phyloP scores from a whole-genome alignment of 2,888 invertebrate species.

The Eudasyphora cyanicolor region DNA sequence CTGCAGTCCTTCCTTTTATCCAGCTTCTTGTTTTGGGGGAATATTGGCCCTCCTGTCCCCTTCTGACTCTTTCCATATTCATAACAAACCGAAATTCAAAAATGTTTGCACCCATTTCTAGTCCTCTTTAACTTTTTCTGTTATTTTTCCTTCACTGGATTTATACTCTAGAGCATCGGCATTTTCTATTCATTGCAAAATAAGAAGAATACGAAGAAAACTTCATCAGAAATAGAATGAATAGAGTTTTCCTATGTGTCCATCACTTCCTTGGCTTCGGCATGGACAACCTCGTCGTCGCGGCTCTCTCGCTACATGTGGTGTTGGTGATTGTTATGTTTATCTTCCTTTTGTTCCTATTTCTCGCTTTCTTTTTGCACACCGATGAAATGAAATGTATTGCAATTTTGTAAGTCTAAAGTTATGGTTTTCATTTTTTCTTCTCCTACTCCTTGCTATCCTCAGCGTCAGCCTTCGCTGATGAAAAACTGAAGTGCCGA shows the following conservation, averaged over 20 bases:
- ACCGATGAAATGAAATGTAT: slow-evolving; percentile 40
- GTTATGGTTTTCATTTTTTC: background rate
- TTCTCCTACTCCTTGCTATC: background rate
- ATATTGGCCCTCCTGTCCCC: background rate
- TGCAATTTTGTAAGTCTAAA: slow-evolving; percentile 52
- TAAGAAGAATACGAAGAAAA: background rate
- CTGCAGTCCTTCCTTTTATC: no score
- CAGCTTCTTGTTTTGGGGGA: no score
- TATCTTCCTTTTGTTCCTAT: background rate
- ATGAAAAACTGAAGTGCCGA: background rate
- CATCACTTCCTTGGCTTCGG: background rate
- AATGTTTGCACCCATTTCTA: slow-evolving; percentile 30
- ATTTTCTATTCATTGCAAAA: slow-evolving; percentile 71
- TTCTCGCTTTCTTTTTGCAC: slow-evolving; percentile 1
- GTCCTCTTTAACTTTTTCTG: slow-evolving; percentile 51
- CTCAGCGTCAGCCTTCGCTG: background rate
- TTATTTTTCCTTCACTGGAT: slow-evolving; percentile 38
- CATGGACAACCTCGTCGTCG: slow-evolving; percentile 6
- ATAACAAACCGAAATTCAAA: slow-evolving; percentile 50
- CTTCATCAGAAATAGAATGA: slow-evolving; percentile 66
- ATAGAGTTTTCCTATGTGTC: slow-evolving; percentile 7
- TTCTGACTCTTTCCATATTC: slow-evolving; percentile 21
- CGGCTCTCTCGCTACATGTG: no score
- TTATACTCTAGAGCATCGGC: slow-evolving; percentile 48
- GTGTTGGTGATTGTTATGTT: background rate